Base-by-base conservation (phyloP, 2,113 vertebrate genomes). In the Caracal caracal region DNA sequence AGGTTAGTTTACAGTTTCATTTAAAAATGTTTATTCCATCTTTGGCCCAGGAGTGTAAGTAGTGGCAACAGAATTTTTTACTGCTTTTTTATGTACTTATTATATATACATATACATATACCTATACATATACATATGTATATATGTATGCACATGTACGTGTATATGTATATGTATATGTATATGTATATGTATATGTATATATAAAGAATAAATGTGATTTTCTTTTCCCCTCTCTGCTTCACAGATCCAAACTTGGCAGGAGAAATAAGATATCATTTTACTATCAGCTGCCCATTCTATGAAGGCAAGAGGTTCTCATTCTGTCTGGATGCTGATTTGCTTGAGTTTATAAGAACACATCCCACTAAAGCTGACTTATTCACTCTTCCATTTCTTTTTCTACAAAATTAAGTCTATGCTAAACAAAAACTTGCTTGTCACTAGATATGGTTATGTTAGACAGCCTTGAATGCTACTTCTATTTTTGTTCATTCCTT, bases 261-360 rank as follows among this genome's bases (percentile, higher is more conserved):
- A 63, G 33, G n/a, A 86, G 17, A 95, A 87, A 82, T 10, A 87
- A 70, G 20, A 59, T 92, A 95, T 92, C 19, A 37, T 68, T 94
- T 94, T 63, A 51, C 15, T 53, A 37, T 35, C n/a, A 83, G 47
- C 10, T 83, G 8, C 68, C 26, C 19, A 33, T n/a, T 86, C 24
- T 9, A 49, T 17, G 79, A 78, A 86, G 81, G 7, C 20, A 78
- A 90, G 35, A 66, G 40, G 7, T 81, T 56, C 30, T 75, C 59
- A 30, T 89, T 88, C 16, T 91, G 59, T 81, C 9, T 92, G 26
- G 20, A 26, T 87, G 33, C 12, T 30, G 17, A 61, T n/a, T 30
- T 51, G 43, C 68, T 87, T 86, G 19, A 33, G 2, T 85, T 79
- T 81, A 88, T 79, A 65, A 80, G 51, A 6, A 78, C 40, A 40